These are phyloP conservation scores for Scarus forsteni DNA, from an alignment of 2,797 vertebrate genomes.

Conservation along the genomic window DNA sequence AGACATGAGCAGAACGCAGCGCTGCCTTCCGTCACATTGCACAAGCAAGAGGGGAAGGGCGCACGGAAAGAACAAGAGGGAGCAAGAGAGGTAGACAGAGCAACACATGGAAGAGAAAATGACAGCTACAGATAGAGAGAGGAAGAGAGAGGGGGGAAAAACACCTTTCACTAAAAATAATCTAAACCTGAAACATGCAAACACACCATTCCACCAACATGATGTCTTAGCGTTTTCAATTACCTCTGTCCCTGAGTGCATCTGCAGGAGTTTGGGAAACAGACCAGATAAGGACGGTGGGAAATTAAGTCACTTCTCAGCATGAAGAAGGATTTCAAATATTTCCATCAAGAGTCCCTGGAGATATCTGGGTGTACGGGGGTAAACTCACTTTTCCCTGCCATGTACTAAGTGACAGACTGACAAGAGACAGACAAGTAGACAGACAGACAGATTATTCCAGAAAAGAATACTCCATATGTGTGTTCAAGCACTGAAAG, in stretches of 20 bases:
- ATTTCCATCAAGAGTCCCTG: slow-evolving; percentile 58
- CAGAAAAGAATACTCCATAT: slow-evolving; percentile 56
- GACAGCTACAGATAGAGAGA: neutral
- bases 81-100: slow-evolving; percentile 43
- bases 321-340: slow-evolving; percentile 62
- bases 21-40: slow-evolving; percentile 73
- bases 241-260: slow-evolving; percentile 49
- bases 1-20: slow-evolving; percentile 70
- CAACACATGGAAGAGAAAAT: slow-evolving; percentile 17
- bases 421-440: slow-evolving; percentile 22
- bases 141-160: slow-evolving; percentile 14
- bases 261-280: slow-evolving; percentile 52
- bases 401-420: slow-evolving; percentile 37
- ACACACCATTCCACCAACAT: slow-evolving; percentile 52
- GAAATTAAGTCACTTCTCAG: slow-evolving; percentile 70
- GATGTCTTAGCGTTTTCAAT: slow-evolving; percentile 54
- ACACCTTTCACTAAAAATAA: slow-evolving; percentile 40
- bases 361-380: slow-evolving; percentile 42
- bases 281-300: slow-evolving; percentile 48
- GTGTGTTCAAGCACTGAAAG: slow-evolving; percentile 61
- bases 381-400: slow-evolving; percentile 40
- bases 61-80: slow-evolving; percentile 44
- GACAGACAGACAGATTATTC: slow-evolving; percentile 20
- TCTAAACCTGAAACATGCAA: slow-evolving; percentile 49
- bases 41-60: slow-evolving; percentile 56